These are phyloP conservation scores for Nasonia oneida DNA, from an alignment of 2,888 invertebrate genomes.

Conservation along the genomic window DNA sequence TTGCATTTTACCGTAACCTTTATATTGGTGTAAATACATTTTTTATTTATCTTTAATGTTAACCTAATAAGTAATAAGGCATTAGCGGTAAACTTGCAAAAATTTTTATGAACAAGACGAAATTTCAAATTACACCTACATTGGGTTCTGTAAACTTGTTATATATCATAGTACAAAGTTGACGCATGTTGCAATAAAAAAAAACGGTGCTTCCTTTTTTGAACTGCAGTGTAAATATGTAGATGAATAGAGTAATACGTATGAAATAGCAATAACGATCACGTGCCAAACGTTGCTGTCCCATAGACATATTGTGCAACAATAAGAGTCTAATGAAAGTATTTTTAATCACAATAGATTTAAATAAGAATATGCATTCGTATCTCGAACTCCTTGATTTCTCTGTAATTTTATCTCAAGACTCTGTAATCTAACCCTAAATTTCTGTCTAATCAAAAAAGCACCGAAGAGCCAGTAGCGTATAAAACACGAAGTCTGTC, in stretches of 20 bases:
- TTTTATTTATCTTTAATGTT: neutral
- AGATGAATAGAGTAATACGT: neutral
- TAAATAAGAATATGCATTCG: neutral
- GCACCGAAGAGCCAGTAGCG: conserved; percentile 56
- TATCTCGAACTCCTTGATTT: conserved; percentile 37
- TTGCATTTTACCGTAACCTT: neutral
- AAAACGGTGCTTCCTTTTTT: conserved; percentile 5
- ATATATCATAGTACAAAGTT: neutral
- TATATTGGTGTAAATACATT: neutral
- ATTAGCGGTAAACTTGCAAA: neutral
- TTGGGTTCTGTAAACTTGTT: neutral
- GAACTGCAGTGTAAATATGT: neutral
- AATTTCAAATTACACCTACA: neutral
- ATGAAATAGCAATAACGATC: neutral
- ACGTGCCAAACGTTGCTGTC: neutral
- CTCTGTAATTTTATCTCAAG: neutral
- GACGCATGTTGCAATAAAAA: neutral
- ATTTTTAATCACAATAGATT: neutral
- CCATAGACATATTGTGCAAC: neutral
- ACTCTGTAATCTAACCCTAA: conserved; percentile 27
- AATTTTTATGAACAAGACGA: neutral
- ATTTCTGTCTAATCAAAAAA: neutral
- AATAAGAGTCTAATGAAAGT: neutral
- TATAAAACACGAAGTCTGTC: conserved; percentile 44
- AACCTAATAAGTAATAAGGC: neutral